Percentiles rank a stretch among this genome's conserved stretches.
Evolutionary conservation across 2,888 invertebrate genomes (phyloP).

Genomic region (Frankliniella fusca): DNA sequence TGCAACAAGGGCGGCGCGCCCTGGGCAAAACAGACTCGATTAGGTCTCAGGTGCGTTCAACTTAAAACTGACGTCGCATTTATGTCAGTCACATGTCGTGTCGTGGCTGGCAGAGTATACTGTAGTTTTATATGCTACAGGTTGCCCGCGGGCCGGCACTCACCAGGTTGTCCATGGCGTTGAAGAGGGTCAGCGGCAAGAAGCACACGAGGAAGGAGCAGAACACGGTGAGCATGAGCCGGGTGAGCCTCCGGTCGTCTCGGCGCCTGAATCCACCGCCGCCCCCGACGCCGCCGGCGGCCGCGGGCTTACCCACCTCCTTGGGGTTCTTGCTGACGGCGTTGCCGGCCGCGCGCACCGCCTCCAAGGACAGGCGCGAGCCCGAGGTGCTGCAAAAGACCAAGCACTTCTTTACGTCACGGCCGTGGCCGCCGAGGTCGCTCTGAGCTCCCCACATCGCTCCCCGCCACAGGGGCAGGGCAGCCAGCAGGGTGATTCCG

Average conservation of each 20-base stretch:
- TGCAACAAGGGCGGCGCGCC: constrained; percentile 64
- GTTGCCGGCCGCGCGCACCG: constrained; percentile 1
- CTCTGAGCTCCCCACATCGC: no score
- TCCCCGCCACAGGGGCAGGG: no score
- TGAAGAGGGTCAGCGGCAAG: constrained; percentile 81
- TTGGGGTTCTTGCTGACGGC: constrained; percentile 37
- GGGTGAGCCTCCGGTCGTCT: constrained; percentile 76
- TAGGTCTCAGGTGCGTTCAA: no score
- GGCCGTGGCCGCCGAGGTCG: no score
- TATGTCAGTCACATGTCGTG: no score
- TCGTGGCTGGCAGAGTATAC: no score
- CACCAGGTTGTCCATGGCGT: constrained; percentile 77
- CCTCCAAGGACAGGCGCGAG: constrained; percentile 8
- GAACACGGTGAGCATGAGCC: constrained; percentile 84
- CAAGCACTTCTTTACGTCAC: no score
- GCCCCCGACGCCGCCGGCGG: constrained; percentile 6
- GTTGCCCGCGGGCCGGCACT: no score
- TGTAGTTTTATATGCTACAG: no score
- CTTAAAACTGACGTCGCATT: no score
- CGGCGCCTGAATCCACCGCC: constrained; percentile 46
- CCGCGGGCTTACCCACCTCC: constrained; percentile 42
- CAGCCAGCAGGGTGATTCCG: no score
- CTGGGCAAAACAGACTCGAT: constrained; percentile 30
- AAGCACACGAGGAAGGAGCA: constrained; percentile 80
- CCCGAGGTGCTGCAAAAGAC: neutral